Evolutionary conservation across 2,888 invertebrate genomes (phyloP).

Genomic region (Cheilosia scutellata): DNA sequence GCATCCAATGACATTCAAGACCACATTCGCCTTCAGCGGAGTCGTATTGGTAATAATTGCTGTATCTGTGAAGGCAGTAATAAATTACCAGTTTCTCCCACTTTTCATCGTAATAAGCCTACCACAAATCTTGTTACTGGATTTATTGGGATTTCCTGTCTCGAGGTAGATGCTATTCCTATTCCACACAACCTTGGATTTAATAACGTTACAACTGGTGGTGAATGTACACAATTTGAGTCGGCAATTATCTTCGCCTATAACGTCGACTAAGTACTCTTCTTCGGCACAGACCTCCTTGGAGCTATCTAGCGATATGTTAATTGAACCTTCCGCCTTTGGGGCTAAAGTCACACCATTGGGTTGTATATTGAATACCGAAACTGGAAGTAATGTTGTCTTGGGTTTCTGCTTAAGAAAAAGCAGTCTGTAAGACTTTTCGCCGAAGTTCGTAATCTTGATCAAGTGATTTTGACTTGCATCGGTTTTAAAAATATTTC

Average conservation of each 20-base stretch:
- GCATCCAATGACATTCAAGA: conserved; percentile 78
- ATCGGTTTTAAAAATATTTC: conserved; percentile 78
- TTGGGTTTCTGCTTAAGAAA: conserved; percentile 77
- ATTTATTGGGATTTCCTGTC: not conserved
- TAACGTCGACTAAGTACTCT: conserved; percentile 30
- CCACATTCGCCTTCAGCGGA: conserved; percentile 46
- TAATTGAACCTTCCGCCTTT: not conserved
- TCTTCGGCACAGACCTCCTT: conserved; percentile 4
- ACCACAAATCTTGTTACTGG: conserved; percentile 10
- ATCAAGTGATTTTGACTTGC: conserved; percentile 76
- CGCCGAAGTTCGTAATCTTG: conserved; percentile 79
- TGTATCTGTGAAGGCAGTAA: conserved; percentile 61
- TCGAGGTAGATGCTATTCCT: conserved; percentile 32
- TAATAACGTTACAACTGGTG: conserved; percentile 16
- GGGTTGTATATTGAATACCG: conserved; percentile 28
- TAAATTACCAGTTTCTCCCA: no score
- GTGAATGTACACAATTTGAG: conserved; percentile 34
- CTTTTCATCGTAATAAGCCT: conserved; percentile 12
- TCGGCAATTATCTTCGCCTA: conserved; percentile 36
- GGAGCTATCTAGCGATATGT: conserved; percentile 18
- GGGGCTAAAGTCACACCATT: conserved; percentile 6
- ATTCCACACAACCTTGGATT: conserved; percentile 34
- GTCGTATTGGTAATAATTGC: conserved; percentile 74
- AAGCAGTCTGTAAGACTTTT: conserved; percentile 78
- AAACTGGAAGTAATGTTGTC: not conserved